A percentile compares a stretch with the other conserved stretches of the same genome.
Evolutionary conservation across 2,888 invertebrate genomes (phyloP).

Genomic region (Phymatocera aterrima): DNA sequence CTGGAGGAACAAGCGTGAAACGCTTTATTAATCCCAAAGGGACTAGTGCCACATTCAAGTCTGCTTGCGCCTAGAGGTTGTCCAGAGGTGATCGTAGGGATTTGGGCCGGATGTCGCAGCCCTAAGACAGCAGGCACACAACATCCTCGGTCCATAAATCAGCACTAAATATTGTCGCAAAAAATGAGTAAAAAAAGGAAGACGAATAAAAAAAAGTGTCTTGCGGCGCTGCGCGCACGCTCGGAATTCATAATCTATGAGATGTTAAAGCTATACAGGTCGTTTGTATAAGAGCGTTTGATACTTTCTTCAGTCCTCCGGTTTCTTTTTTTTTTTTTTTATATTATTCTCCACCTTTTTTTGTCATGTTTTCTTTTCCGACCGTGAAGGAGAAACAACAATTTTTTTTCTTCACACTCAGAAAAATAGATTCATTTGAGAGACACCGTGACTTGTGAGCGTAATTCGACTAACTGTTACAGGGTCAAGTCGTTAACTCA

Average conservation of each 20-base stretch:
- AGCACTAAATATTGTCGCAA: constrained; percentile 45
- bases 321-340: neutral
- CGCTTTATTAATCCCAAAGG: constrained; percentile 39
- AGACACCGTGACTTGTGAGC: constrained; percentile 15
- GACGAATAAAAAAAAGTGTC: constrained; percentile 20
- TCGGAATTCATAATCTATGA: constrained; percentile 46
- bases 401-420: constrained; percentile 1
- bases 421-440: constrained; percentile 33
- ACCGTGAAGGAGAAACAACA: constrained; percentile 5
- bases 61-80: constrained; percentile 25
- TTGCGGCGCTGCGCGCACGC: constrained; percentile 26
- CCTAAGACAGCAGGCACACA: constrained; percentile 33
- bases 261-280: constrained; percentile 33
- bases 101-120: constrained; percentile 45
- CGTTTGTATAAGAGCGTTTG: constrained; percentile 41
- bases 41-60: constrained; percentile 32
- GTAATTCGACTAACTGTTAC: neutral
- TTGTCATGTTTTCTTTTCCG: constrained; percentile 3
- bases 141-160: constrained; percentile 44
- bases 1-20: constrained; percentile 35
- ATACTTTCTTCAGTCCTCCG: constrained; percentile 4
- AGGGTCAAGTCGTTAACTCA: constrained; percentile 19
- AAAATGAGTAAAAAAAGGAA: constrained; percentile 36
- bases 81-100: constrained; percentile 37
- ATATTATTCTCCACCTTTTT: neutral